Evolutionary conservation across 2,113 vertebrate genomes (phyloP), one percentile per base, ranked within the genome.

Genomic region (Hassar affinis): DNA sequence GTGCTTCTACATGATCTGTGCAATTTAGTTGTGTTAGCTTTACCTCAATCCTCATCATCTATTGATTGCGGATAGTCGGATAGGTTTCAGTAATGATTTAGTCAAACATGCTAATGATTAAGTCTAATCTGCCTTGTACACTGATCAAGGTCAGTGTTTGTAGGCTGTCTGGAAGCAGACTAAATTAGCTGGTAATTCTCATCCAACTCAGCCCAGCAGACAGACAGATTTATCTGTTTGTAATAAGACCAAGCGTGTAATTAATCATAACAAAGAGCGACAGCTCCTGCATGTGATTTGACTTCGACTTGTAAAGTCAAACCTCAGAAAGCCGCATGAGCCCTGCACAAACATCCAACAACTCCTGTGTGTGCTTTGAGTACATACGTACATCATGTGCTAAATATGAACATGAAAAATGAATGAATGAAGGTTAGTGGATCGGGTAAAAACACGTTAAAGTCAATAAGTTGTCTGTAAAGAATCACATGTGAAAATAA

Each of bases 181-280:
- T 79, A 83, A 85, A 87, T 82, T 82, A 42, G 84, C 72, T 82
- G 62, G 64, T 81, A 83, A 85, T 85, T 85, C 83, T 83, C 76
- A 80, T 85, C 51, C 71, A 81, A 78, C 68, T 57, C 80, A 79
- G 76, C 68, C 30, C 76, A 78, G 72, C 56, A 62, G 56, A 85
- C 80, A 54, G 81, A 85, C 76, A 74, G 71, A 85, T 83, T 83
- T 85, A 87, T 83, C 80, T 77, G 80, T 87, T 87, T 87, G 69
- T 79, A 22, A 42, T 61, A 85, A 78, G 84, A 57, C 80, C 49
- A 15, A 82, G 68, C 79, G 83, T 80, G 75, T 87, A 80, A 87
- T 87, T 87, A 85, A 87, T 85, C 68, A 54, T 45, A 59, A 71
- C 82, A 45, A 71, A 86, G 33, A 84, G 57, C 71, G 45, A 71